phyloP scores from a whole-genome alignment of 2,888 invertebrate species.

The Cryptosula pallasiana region DNA sequence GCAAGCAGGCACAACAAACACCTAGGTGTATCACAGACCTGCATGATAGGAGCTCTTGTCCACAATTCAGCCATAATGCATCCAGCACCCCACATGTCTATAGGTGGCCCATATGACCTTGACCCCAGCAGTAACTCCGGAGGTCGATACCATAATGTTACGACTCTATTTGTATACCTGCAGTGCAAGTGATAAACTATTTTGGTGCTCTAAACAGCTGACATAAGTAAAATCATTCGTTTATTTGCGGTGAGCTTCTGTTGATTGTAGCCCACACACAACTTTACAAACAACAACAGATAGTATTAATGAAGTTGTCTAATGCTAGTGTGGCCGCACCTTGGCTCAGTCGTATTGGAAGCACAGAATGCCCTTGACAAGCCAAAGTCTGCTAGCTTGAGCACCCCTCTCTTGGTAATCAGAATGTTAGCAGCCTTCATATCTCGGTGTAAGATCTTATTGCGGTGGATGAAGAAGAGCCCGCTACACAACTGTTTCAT shows the following conservation, averaged over 20 bases:
- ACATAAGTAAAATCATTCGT: too few relatives aligned
- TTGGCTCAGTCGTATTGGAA: constrained; percentile 63
- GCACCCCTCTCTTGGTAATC: constrained; percentile 77
- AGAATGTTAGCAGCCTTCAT: constrained; percentile 99
- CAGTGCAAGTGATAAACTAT: too few relatives aligned
- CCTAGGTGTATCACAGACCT: constrained; percentile 30
- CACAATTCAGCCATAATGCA: constrained; percentile 99
- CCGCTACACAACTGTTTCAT: constrained; percentile 71
- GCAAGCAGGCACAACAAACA: neutral
- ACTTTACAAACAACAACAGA: too few relatives aligned
- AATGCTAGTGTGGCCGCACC: neutral
- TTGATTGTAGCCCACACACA: too few relatives aligned
- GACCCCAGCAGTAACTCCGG: constrained; percentile 57
- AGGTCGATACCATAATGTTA: constrained; percentile 87
- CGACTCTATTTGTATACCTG: constrained; percentile 93
- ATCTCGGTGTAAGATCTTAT: constrained; percentile 64
- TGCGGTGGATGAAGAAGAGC: constrained; percentile 91
- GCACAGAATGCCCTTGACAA: constrained; percentile 88
- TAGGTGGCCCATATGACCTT: constrained; percentile 90
- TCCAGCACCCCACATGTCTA: constrained; percentile 87
- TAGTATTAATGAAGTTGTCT: too few relatives aligned
- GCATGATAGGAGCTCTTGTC: constrained; percentile 69
- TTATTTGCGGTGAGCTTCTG: too few relatives aligned
- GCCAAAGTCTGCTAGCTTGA: constrained; percentile 97
- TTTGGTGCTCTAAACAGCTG: too few relatives aligned